A percentile compares a stretch with the other conserved stretches of the same genome.
Evolutionary conservation across 1,140 invertebrate genomes (phyloP).

Genomic region (Plodia interpunctella): DNA sequence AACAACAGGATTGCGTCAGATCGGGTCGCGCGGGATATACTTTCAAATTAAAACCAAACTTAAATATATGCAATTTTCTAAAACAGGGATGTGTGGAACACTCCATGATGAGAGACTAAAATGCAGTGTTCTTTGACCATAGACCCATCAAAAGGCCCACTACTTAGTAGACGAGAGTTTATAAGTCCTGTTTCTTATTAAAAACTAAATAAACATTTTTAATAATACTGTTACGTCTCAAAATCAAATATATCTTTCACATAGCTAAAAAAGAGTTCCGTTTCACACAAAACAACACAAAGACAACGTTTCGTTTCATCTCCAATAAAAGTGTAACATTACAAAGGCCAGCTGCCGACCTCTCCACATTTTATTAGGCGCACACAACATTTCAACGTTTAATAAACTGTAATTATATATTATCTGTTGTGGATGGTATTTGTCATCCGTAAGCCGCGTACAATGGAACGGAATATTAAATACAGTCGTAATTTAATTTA

Average conservation of each 20-base stretch:
- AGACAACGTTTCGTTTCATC: not conserved
- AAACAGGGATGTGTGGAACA: no score
- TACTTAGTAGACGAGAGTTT: no score
- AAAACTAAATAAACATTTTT: no score
- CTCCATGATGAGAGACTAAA: no score
- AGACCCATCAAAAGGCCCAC: no score
- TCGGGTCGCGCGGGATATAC: no score
- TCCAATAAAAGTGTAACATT: conserved; percentile 4
- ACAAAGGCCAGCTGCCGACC: not conserved
- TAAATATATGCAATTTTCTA: no score
- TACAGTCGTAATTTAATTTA: conserved; percentile 22
- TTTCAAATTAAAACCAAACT: no score
- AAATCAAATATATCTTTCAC: not conserved
- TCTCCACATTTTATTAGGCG: not conserved
- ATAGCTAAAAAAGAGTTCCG: not conserved
- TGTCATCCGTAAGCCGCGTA: not conserved
- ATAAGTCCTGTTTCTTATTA: no score
- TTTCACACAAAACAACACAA: not conserved
- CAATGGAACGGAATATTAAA: conserved; percentile 21
- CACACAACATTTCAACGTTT: not conserved
- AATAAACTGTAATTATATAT: conserved; percentile 11
- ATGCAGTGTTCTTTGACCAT: no score
- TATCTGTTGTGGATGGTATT: conserved; percentile 9
- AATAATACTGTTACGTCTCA: no score
- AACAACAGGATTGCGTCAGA: no score